Base-by-base conservation (phyloP, 2,797 vertebrate genomes). In the Protosalanx chinensis region DNA sequence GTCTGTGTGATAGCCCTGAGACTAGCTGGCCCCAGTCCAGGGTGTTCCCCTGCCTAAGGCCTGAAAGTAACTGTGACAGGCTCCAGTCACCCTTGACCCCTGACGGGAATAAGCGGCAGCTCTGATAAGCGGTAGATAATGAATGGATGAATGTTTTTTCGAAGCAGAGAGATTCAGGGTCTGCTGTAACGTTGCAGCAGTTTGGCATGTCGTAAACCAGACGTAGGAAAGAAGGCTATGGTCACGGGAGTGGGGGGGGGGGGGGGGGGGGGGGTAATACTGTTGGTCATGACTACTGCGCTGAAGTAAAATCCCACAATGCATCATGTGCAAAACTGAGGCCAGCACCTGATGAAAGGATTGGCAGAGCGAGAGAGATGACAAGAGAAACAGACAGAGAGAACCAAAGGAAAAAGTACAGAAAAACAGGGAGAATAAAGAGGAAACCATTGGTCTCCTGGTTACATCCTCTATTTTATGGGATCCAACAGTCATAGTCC, bases 301-400 rank as follows among this genome's bases (percentile, higher is more conserved):
- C 27, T 62, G 27, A 64, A 8, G 8, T 64, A 20, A 12, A 18
- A 27, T 53, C 23, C 23, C 64, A 51, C 46, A 27, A 16, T 1
- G 64, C 70, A 72, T 70, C 29, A 30, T 58, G 12, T 75, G 74
- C 59, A 33, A 60, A 51, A 56, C 29, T 35, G 51, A 51, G 74
- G 60, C 64, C 74, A 72, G 74, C 85, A 88, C 79, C 79, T 87
- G 84, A 77, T 76, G 63, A 78, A 53, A 73, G 84, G 80, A 86
- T 73, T 87, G 84, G 86, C 82, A 84, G 72, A 86, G 80, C 77
- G 75, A 75, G 84, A 86, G 83, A 90, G 89, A 89, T 76, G 86
- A 86, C 41, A 8, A 82, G 81, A 85, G 87, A 87, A 73, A 88
- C 81, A 84, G 73, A 86, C 80, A 79, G 76, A 75, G 83, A 86